Base-by-base conservation (phyloP, 2,888 invertebrate species). In the Sesamia inferens region DNA sequence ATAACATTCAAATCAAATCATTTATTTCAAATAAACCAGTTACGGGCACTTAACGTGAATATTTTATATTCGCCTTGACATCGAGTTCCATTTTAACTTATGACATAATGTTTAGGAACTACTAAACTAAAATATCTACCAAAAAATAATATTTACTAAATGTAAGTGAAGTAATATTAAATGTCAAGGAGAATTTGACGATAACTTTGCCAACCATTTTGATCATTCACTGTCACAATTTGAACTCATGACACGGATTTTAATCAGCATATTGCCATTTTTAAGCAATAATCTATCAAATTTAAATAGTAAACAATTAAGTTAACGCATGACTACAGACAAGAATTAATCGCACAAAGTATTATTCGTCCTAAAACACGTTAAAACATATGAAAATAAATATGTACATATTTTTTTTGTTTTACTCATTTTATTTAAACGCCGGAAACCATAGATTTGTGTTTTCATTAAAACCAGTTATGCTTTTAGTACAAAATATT, bases 1-100 rank as follows among this genome's bases (percentile, higher is more conserved):
- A n/a, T n/a, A n/a, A n/a, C n/a, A n/a, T n/a, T n/a, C n/a, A n/a
- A n/a, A n/a, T n/a, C n/a, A n/a, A n/a, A n/a, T n/a, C n/a, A n/a
- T n/a, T n/a, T n/a, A n/a, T n/a, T n/a, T n/a, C n/a, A n/a, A n/a
- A n/a, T n/a, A n/a, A n/a, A n/a, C n/a, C n/a, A n/a, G n/a, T n/a
- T n/a, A n/a, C n/a, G n/a, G n/a, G 55, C 66, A 74, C 75, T 67
- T 71, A 64, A 68, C 65, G 58, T 59, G 10, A 76, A 80, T 70
- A 72, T 79, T 74, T 85, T 63, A 74, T 74, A 63, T 66, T 79
- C 74, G 71, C 79, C 84, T 85, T 84, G 85, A 84, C 71, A 78
- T 71, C 64, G 54, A 81, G 84, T 81, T 85, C 76, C 69, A 69
- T 74, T 78, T 82, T 76, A 72, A 62, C 47, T 70, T 75, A 83